A percentile compares a stretch with the other conserved stretches of the same genome.
Conservation (phyloP, 2,888 invertebrate genomes). For the Phania funesta region DNA sequence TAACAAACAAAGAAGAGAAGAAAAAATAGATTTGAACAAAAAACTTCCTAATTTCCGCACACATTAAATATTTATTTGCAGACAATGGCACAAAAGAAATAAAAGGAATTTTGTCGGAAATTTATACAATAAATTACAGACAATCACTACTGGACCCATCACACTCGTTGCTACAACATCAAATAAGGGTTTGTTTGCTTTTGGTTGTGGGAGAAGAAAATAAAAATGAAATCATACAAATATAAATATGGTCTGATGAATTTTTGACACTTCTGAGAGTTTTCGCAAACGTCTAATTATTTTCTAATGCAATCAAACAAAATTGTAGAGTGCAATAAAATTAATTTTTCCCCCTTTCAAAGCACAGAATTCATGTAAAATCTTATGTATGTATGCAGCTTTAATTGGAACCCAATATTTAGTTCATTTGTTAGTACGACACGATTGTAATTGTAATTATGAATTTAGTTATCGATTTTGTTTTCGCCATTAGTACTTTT, state of each 20-base stretch:
- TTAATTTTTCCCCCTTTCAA: neutral
- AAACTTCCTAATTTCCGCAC: conserved; percentile 54
- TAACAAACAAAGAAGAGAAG: neutral
- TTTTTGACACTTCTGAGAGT: conserved; percentile 34
- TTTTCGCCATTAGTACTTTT: too few relatives aligned
- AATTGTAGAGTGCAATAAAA: conserved; percentile 6
- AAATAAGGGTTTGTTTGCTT: conserved; percentile 42
- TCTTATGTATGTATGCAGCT: too few relatives aligned
- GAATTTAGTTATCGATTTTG: too few relatives aligned
- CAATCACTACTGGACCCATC: conserved; percentile 16
- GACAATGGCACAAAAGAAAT: conserved; percentile 53
- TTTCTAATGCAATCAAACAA: conserved; percentile 21
- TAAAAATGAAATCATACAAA: conserved; percentile 17
- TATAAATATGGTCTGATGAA: conserved; percentile 23
- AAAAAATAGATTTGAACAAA: conserved; percentile 12
- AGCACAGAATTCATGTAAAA: too few relatives aligned
- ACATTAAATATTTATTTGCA: conserved; percentile 59
- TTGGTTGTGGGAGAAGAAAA: conserved; percentile 20
- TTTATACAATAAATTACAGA: conserved; percentile 31
- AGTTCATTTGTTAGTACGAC: too few relatives aligned
- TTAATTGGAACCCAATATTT: too few relatives aligned
- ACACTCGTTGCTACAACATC: neutral
- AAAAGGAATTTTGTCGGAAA: conserved; percentile 42
- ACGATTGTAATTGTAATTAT: too few relatives aligned
- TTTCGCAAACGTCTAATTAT: conserved; percentile 10